phyloP scores from a whole-genome alignment of 2,888 invertebrate species.

The Gymnoscelis rufifasciata region DNA sequence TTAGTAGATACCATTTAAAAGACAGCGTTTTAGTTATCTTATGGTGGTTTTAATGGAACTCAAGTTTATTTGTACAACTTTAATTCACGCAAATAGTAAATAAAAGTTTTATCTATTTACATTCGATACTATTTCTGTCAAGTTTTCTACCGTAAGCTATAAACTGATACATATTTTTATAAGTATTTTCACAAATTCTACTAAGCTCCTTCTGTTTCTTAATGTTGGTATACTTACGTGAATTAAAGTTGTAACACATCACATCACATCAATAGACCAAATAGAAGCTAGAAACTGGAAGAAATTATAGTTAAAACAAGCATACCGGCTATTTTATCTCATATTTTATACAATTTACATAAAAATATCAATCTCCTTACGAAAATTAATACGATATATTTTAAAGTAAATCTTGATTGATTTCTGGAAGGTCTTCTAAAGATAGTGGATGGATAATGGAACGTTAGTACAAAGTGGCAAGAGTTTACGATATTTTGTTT shows the following conservation, averaged over 20 bases:
- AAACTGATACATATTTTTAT: slow-evolving; percentile 11
- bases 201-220: not conserved
- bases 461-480: slow-evolving; percentile 39
- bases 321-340: slow-evolving; percentile 44
- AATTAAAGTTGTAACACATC: slow-evolving; percentile 31
- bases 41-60: slow-evolving; percentile 40
- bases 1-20: slow-evolving; percentile 47
- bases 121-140: no score
- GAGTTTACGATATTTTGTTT: slow-evolving; percentile 32
- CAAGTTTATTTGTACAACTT: slow-evolving; percentile 26
- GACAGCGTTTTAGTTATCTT: slow-evolving; percentile 68
- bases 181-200: slow-evolving; percentile 1
- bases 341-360: slow-evolving; percentile 37
- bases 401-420: slow-evolving; percentile 50
- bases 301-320: slow-evolving; percentile 40
- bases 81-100: slow-evolving; percentile 16
- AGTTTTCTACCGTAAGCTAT: not conserved
- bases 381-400: slow-evolving; percentile 31
- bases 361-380: slow-evolving; percentile 39
- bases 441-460: slow-evolving; percentile 37
- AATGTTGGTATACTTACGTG: slow-evolving; percentile 17
- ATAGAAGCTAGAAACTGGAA: slow-evolving; percentile 51
- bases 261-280: slow-evolving; percentile 42
- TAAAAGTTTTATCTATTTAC: not conserved
- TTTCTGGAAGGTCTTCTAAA: slow-evolving; percentile 35